Evolutionary conservation across 2,888 invertebrate genomes (phyloP).

Genomic region (Machimus rusticus): DNA sequence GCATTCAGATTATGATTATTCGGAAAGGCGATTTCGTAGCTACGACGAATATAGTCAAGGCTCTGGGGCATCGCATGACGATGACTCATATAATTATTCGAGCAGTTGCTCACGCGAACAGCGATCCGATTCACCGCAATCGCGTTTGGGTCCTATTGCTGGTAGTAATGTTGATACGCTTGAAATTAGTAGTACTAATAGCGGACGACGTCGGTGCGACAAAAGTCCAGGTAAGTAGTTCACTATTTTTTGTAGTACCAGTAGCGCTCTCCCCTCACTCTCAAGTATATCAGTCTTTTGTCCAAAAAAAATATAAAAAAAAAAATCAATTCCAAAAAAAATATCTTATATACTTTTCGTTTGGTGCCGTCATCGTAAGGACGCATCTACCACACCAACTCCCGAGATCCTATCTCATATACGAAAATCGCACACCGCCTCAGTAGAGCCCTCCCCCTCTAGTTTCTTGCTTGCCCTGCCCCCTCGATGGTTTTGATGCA

Average conservation of each 20-base stretch:
- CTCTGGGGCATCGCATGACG: conserved; percentile 72
- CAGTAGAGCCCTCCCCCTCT: not conserved
- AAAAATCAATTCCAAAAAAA: not conserved
- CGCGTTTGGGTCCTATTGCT: conserved; percentile 58
- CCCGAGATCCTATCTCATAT: not conserved
- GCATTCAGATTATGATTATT: conserved; percentile 64
- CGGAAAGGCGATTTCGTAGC: conserved; percentile 67
- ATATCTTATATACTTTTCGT: not conserved
- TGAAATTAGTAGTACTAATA: conserved; percentile 51
- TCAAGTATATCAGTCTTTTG: not conserved
- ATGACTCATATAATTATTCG: conserved; percentile 57
- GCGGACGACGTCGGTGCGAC: conserved; percentile 61
- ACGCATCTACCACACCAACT: not conserved
- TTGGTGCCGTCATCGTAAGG: not conserved
- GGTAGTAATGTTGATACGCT: conserved; percentile 62
- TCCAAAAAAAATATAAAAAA: not conserved
- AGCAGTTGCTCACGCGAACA: conserved; percentile 63
- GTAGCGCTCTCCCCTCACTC: not conserved
- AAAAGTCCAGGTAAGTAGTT: conserved; percentile 56
- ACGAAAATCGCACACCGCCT: not conserved
- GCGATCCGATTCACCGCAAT: conserved; percentile 57
- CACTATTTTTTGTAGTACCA: conserved; percentile 32
- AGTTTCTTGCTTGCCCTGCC: not conserved
- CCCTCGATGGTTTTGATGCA: not conserved
- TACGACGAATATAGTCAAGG: conserved; percentile 79